Evolutionary conservation across 2,113 vertebrate species (phyloP), one percentile per base, ranked within the genome.

Genomic region (Columba livia): DNA sequence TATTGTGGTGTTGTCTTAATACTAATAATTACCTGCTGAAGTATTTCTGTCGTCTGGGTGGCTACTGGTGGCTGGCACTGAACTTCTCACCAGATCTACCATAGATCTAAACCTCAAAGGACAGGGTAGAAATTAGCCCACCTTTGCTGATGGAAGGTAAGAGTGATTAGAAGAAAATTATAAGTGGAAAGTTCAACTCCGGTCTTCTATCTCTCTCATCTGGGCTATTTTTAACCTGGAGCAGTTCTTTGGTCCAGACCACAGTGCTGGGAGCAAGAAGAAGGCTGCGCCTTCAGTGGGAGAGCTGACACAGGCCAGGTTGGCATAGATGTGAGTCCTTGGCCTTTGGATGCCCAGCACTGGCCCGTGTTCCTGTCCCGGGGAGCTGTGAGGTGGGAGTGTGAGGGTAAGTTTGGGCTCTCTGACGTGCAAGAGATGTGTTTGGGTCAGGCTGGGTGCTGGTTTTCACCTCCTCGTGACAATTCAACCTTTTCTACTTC

Each of bases 11-110:
- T 40, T 81, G 44, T 87, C 36, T 79, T 85, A 88, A 69, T 94
- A 28, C 48, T 92, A 78, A 60, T 94, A 92, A 75, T 84, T 91
- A 66, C n/a, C 36, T 53, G 3, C 31, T 80, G 85, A 67, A 95
- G 53, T 36, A 57, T 65, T 79, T 93, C 24, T 50, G 28, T 44
- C 42, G 48, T 44, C 48, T 1, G 0, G 3, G 15, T 83, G 65
- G 23, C 31, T 94, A 78, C 53, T 75, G 79, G 15, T 84, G 85
- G 28, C 51, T 57, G 32, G 6, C 24, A 12, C 77, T 79, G 73
- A 78, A 77, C n/a, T 70, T 78, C 10, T 87, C 9, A 5, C 42
- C 19, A 50, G 40, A 38, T 78, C 14, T 73, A 11, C 25, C 15
- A 8, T 7, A 47, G 85, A 67, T 60, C 57, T 82, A 85, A 84